Conservation (phyloP, 1,140 invertebrate species). For the Drosophila obscura region DNA sequence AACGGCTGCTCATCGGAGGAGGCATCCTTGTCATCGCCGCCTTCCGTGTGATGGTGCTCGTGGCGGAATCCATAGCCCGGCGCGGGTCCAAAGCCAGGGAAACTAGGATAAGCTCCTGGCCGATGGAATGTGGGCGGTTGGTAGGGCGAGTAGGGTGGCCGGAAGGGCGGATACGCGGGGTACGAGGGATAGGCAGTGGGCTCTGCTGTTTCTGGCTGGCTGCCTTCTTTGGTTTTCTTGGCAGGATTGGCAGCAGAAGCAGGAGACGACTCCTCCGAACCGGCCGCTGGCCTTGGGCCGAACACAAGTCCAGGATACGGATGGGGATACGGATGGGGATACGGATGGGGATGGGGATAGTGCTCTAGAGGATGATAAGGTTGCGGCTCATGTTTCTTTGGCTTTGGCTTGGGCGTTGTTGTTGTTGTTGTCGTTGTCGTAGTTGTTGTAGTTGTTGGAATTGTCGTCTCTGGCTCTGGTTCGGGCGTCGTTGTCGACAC, state of each 20-base stretch:
- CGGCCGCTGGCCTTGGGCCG: background rate
- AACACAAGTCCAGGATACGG: constrained; percentile 6
- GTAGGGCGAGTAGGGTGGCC: constrained; percentile 39
- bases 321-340: constrained; percentile 10
- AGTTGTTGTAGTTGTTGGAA: constrained; percentile 23
- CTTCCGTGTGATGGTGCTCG: background rate
- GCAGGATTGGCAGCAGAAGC: background rate
- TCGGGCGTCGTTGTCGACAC: constrained; percentile 40
- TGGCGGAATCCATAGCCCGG: constrained; percentile 8
- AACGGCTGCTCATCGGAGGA: constrained; percentile 8
- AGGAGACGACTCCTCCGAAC: background rate
- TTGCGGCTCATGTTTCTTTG: constrained; percentile 28
- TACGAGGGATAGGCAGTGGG: constrained; percentile 17
- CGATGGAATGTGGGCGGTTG: constrained; percentile 13
- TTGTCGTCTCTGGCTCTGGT: constrained; percentile 45
- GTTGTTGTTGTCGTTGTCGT: constrained; percentile 31
- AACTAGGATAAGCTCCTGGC: background rate
- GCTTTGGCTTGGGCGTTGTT: constrained; percentile 38
- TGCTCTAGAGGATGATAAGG: constrained; percentile 5
- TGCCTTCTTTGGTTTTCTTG: constrained; percentile 3
- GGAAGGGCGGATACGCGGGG: constrained; percentile 30
- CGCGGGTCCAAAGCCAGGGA: constrained; percentile 8
- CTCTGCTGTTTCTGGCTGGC: constrained; percentile 8
- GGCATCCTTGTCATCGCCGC: constrained; percentile 2
- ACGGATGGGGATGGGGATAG: background rate